phyloP scores from a whole-genome alignment of 2,888 invertebrate genomes.

The Caenorhabditis afra region DNA sequence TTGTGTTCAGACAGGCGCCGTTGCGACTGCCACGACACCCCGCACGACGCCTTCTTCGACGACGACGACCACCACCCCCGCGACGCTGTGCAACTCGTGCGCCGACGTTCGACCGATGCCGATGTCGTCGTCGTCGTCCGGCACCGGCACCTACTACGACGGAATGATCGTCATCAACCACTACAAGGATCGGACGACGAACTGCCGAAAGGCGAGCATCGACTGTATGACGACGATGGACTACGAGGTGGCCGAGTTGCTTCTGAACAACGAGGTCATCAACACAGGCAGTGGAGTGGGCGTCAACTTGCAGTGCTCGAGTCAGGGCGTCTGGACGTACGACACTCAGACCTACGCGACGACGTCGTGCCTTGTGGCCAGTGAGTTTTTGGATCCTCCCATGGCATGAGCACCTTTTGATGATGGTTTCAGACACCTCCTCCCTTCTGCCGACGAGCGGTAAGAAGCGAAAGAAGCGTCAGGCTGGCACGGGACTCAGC shows the following conservation, averaged over 20 bases:
- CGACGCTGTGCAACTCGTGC: conserved; percentile 32
- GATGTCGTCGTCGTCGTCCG: neutral
- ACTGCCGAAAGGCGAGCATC: conserved; percentile 42
- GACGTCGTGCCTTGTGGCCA: conserved; percentile 40
- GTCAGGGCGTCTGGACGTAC: conserved; percentile 38
- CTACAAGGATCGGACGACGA: conserved; percentile 39
- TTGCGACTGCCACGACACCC: too few species aligned
- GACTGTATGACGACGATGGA: conserved; percentile 49
- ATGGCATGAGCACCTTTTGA: too few species aligned
- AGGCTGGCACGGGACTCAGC: conserved; percentile 50
- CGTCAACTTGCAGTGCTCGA: conserved; percentile 32
- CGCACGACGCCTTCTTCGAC: neutral
- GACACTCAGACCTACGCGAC: conserved; percentile 13
- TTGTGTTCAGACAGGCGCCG: too few species aligned
- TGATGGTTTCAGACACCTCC: conserved; percentile 21
- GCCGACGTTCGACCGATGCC: conserved; percentile 32
- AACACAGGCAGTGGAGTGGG: conserved; percentile 19
- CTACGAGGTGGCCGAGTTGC: conserved; percentile 40
- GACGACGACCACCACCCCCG: neutral
- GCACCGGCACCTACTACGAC: conserved; percentile 42
- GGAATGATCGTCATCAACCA: conserved; percentile 66
- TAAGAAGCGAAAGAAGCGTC: conserved; percentile 50
- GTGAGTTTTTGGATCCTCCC: conserved; percentile 43
- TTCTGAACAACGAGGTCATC: conserved; percentile 17
- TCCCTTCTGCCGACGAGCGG: conserved; percentile 5